Percentiles rank a stretch among this genome's conserved stretches.
phyloP scores from a whole-genome alignment of 2,113 vertebrate species.

The Etheostoma spectabile region DNA sequence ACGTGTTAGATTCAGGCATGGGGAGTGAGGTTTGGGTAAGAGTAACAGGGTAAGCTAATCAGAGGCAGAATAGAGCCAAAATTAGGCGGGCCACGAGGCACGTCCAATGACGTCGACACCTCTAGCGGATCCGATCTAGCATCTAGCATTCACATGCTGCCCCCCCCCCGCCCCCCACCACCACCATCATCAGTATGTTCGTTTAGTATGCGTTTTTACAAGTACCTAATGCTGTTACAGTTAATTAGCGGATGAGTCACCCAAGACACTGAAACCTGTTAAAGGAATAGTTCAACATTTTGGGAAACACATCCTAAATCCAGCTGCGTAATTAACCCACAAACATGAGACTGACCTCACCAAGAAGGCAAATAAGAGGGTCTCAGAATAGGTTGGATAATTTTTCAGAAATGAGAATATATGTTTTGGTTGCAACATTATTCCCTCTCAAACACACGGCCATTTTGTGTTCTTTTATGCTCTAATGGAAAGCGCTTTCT shows the following conservation, averaged over 20 bases:
- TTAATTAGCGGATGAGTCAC: slow-evolving; percentile 20
- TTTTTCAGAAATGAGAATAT: background rate
- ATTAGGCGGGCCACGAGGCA: no score
- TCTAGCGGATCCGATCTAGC: no score
- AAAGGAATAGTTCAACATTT: background rate
- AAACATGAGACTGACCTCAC: background rate
- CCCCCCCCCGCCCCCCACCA: no score
- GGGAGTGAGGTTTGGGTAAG: no score
- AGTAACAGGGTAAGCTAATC: no score
- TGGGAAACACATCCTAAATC: background rate
- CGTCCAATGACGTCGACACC: no score
- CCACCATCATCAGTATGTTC: no score
- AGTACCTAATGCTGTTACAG: background rate
- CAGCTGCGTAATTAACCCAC: background rate
- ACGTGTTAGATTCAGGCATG: no score
- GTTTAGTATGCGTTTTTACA: no score
- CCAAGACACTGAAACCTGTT: background rate
- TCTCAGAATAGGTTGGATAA: no score
- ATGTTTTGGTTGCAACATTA: background rate
- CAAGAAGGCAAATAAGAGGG: background rate
- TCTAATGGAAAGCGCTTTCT: background rate
- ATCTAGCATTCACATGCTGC: no score
- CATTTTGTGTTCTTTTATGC: background rate
- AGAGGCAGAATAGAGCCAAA: no score
- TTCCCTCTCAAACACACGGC: background rate